Conservation (phyloP, 2,797 vertebrate genomes). For the Mionectes olivaceus region DNA sequence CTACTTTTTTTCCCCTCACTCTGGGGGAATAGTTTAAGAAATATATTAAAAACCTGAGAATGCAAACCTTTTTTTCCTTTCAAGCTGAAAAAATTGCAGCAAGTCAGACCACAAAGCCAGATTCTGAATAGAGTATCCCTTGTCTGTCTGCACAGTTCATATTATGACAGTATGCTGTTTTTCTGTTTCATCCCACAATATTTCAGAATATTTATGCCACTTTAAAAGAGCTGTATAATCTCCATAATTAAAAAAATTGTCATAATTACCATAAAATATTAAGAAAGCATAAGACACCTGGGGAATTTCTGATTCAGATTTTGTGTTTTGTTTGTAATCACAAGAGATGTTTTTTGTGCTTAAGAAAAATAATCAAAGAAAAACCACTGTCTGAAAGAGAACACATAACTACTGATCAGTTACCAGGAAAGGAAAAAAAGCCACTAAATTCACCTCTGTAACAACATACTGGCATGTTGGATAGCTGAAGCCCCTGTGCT, state of each 20-base stretch:
- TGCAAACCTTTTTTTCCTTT: neutral
- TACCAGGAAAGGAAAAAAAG: neutral
- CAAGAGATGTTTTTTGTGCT: constrained; percentile 18
- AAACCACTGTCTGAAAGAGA: constrained; percentile 41
- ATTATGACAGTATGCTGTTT: constrained; percentile 37
- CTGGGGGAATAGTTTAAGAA: neutral
- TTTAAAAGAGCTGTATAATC: constrained; percentile 64
- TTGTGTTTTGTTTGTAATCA: constrained; percentile 58
- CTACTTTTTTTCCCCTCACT: neutral
- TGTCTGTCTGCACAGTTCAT: constrained; percentile 13
- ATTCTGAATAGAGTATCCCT: neutral
- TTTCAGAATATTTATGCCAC: constrained; percentile 71
- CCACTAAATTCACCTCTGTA: neutral
- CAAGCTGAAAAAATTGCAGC: neutral
- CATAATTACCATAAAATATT: constrained; percentile 72
- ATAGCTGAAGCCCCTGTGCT: neutral
- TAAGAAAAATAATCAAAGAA: constrained; percentile 41
- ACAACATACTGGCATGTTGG: neutral
- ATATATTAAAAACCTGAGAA: neutral
- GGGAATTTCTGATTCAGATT: constrained; percentile 67
- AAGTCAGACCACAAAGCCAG: constrained; percentile 17
- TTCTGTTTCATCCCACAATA: constrained; percentile 60
- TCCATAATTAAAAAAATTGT: constrained; percentile 64
- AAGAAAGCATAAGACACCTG: constrained; percentile 52
- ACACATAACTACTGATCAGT: neutral